Conservation (phyloP, 2,797 vertebrate genomes). For the Dermochelys coriacea region DNA sequence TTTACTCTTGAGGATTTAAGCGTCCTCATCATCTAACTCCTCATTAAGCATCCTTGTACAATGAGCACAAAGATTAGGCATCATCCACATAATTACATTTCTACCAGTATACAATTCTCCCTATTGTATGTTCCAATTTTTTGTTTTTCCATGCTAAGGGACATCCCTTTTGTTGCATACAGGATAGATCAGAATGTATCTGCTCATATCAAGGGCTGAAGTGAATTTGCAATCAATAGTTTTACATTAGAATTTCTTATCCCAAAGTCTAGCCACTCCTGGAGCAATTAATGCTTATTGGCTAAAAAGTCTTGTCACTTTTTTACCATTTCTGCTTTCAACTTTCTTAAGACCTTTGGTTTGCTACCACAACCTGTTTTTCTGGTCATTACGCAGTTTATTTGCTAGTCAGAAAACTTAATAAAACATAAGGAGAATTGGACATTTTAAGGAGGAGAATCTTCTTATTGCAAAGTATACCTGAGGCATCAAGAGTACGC, state of each 20-base stretch:
- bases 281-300: not conserved
- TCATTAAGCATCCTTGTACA: not conserved
- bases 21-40: not conserved
- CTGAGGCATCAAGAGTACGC: not conserved
- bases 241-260: not conserved
- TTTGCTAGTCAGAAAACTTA: not conserved
- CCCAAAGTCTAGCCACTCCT: not conserved
- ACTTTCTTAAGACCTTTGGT: not conserved
- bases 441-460: slow-evolving; percentile 5
- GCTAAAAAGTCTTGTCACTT: not conserved
- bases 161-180: not conserved
- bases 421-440: not conserved
- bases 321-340: slow-evolving; percentile 5
- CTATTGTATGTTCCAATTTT: not conserved
- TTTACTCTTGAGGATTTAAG: not conserved
- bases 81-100: not conserved
- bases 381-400: not conserved
- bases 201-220: not conserved
- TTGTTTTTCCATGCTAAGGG: not conserved
- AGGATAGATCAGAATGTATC: not conserved
- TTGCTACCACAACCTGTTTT: not conserved
- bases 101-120: not conserved
- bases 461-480: not conserved
- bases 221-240: not conserved
- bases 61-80: rapidly evolving